phyloP scores from a whole-genome alignment of 1,140 invertebrate genomes.

The Tetramorium simillimum region DNA sequence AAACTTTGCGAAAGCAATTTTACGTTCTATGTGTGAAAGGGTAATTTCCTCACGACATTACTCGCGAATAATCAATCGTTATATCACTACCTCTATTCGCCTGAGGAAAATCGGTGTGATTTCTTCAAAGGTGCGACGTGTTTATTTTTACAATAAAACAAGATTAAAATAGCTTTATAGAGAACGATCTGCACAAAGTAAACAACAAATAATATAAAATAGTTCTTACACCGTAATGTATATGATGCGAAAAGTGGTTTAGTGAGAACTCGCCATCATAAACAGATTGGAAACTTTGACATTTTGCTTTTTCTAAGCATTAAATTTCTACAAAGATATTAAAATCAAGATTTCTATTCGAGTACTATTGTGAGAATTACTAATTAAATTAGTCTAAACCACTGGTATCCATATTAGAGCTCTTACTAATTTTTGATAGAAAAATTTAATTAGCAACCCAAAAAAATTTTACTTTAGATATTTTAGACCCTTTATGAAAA shows the following conservation, averaged over 20 bases:
- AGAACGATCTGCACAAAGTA: not conserved
- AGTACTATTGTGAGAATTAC: not conserved
- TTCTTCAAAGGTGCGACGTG: conserved; percentile 25
- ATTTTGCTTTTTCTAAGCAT: not conserved
- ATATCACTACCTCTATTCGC: not conserved
- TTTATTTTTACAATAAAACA: conserved; percentile 12
- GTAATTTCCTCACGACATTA: conserved; percentile 15
- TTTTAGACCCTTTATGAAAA: not conserved
- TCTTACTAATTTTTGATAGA: not conserved
- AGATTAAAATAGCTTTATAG: conserved; percentile 24
- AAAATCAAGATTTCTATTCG: not conserved
- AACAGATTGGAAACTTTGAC: conserved; percentile 25
- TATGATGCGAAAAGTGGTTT: conserved; percentile 6
- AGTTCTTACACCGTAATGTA: not conserved
- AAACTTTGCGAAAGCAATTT: conserved; percentile 23
- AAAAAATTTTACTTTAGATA: not conserved
- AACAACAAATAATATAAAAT: conserved; percentile 18
- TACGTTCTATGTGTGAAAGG: conserved; percentile 20
- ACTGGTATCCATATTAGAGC: not conserved
- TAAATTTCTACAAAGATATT: not conserved
- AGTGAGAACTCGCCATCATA: conserved; percentile 10
- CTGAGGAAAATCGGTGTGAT: not conserved
- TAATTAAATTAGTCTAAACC: not conserved
- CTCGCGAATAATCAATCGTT: conserved; percentile 34
- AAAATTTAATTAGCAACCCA: not conserved